Evolutionary conservation across 1,140 invertebrate species (phyloP).

Genomic region (Drosophila biarmipes): DNA sequence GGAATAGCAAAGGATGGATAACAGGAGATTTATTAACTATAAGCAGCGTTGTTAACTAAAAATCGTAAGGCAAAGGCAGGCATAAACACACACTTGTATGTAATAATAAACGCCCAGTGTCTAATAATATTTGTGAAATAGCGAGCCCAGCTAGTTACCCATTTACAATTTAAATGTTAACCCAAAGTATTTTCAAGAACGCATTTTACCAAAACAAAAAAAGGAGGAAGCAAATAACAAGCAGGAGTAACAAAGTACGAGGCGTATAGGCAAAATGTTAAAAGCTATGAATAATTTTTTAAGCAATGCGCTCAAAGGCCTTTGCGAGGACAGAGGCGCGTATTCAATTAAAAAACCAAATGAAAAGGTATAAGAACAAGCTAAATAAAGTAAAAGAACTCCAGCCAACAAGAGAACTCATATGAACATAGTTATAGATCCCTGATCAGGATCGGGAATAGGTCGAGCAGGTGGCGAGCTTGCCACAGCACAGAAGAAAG

Average conservation of each 20-base stretch:
- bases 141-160: slow-evolving; percentile 58
- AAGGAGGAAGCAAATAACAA: slow-evolving; percentile 22
- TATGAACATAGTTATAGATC: slow-evolving; percentile 28
- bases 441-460: slow-evolving; percentile 3
- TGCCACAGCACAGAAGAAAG: slow-evolving; percentile 40
- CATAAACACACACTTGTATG: slow-evolving; percentile 61
- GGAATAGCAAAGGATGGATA: slow-evolving; percentile 16
- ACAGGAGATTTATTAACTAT: slow-evolving; percentile 71
- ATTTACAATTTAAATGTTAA: slow-evolving; percentile 75
- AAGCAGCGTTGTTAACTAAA: slow-evolving; percentile 79
- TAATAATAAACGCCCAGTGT: slow-evolving; percentile 65
- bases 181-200: slow-evolving; percentile 78
- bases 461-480: slow-evolving; percentile 20
- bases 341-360: slow-evolving; percentile 45
- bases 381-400: slow-evolving; percentile 45
- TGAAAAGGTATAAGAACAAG: slow-evolving; percentile 5
- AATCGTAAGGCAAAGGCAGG: slow-evolving; percentile 23
- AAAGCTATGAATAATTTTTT: slow-evolving; percentile 41
- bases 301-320: slow-evolving; percentile 37
- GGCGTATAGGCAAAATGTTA: slow-evolving; percentile 39
- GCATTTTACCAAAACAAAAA: slow-evolving; percentile 74
- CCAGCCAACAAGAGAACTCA: slow-evolving; percentile 66
- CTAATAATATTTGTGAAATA: slow-evolving; percentile 69
- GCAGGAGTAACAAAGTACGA: slow-evolving; percentile 25
- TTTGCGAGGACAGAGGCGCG: slow-evolving; percentile 35